phyloP scores from a whole-genome alignment of 2,888 invertebrate genomes.

The Troides helena region DNA sequence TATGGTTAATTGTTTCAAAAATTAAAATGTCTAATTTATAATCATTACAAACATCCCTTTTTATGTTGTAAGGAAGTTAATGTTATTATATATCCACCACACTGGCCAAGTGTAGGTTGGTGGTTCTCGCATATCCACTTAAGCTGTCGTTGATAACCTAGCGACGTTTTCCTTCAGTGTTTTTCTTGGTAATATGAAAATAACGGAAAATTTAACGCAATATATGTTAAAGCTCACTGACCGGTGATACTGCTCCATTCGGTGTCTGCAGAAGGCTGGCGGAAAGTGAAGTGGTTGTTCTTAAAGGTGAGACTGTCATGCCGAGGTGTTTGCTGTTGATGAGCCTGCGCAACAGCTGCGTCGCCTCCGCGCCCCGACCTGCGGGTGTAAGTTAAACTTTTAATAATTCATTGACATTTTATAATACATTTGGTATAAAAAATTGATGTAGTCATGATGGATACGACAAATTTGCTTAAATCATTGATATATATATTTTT shows the following conservation, averaged over 20 bases:
- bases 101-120: too few species aligned
- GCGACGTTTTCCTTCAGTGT: too few species aligned
- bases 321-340: slow-evolving; percentile 88
- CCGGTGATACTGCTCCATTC: slow-evolving; percentile 69
- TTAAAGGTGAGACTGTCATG: slow-evolving; percentile 82
- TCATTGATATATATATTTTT: background rate
- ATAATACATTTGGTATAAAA: background rate
- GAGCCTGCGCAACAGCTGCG: slow-evolving; percentile 86
- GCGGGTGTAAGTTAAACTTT: slow-evolving; percentile 25
- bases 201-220: background rate
- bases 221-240: slow-evolving; percentile 36
- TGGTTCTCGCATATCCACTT: too few species aligned
- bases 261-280: slow-evolving; percentile 49
- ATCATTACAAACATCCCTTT: too few species aligned
- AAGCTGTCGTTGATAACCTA: too few species aligned
- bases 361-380: slow-evolving; percentile 85
- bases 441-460: background rate
- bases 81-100: too few species aligned
- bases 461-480: too few species aligned
- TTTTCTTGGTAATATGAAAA: too few species aligned
- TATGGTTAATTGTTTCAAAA: too few species aligned
- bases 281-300: slow-evolving; percentile 55
- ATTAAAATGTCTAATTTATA: too few species aligned
- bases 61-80: too few species aligned
- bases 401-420: background rate